phyloP scores from a whole-genome alignment of 2,797 vertebrate genomes.

The Brachyrhaphis roseni region DNA sequence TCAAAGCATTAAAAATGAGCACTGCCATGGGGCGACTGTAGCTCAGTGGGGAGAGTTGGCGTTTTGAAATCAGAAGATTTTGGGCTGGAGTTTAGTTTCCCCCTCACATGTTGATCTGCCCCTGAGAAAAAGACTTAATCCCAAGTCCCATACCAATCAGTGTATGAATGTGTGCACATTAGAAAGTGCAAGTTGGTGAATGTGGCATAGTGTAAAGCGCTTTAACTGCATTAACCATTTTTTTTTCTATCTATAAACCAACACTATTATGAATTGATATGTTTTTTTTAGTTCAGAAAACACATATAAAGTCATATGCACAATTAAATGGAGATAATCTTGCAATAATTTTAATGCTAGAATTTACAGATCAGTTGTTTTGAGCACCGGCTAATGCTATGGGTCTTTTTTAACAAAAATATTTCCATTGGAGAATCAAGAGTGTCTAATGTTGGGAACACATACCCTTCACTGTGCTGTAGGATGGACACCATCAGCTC shows the following conservation, averaged over 20 bases:
- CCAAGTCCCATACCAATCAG: too few species aligned
- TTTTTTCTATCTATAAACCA: neutral
- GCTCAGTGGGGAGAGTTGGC: too few species aligned
- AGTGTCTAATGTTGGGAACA: constrained; percentile 1
- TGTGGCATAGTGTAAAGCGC: too few species aligned
- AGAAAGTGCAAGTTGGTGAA: too few species aligned
- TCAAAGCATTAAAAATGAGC: neutral
- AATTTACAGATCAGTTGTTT: neutral
- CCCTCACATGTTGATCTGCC: neutral
- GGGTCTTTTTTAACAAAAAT: neutral
- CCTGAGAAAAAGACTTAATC: too few species aligned
- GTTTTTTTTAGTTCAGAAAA: neutral
- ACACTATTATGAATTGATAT: neutral
- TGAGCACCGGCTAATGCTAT: neutral
- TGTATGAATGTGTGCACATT: too few species aligned
- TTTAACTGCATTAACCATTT: too few species aligned
- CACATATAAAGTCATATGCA: neutral
- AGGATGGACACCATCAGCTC: constrained; percentile 97
- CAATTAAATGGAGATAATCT: neutral
- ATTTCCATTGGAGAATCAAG: neutral
- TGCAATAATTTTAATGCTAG: neutral
- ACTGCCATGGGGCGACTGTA: too few species aligned
- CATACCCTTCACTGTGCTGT: constrained; percentile 96
- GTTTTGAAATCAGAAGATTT: too few species aligned
- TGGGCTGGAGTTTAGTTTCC: too few species aligned